Evolutionary conservation across 2,888 invertebrate species (phyloP), one percentile per base, ranked within the genome.

Genomic region (Leptogaster cylindrica): DNA sequence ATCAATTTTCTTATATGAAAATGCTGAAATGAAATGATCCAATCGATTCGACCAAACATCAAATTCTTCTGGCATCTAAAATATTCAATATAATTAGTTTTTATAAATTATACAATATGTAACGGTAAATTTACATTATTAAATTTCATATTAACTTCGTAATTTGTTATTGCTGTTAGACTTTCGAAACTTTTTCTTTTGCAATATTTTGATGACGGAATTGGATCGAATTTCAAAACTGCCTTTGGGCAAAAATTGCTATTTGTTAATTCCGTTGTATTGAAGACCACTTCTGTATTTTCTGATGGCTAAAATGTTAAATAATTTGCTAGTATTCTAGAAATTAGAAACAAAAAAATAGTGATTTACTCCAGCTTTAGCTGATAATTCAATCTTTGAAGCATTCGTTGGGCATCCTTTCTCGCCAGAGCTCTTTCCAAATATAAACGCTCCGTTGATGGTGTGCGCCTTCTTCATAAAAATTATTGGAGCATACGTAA

Each of bases 41-140:
- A 80, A 69, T 1, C 81, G 77, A 25, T 76, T 77, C 1, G 79
- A 77, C 77, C 77, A 78, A 5, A 77, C 68, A 14, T 78, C 77
- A 71, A 78, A 79, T 79, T 79, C 79, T 67, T 77, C 76, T 10
- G 79, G 79, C 80, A 80, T 80, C 80, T 79, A 63, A 12, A 36
- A 27, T 8, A 52, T 8, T 16, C 36, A 36, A 28, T 14, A 12
- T 28, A 48, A 50, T 50, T 50, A 20, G 14, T 39, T 51, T 23
- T 25, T 63, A 2, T 14, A 33, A 5, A 20, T 18, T 12, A 7
- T 25, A 12, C 52, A 16, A 39, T 18, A 36, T 36, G 16, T 52
- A 16, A 31, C 12, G 27, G 23, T 25, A 33, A 27, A 2, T 6
- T 72, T 72, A 79, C 80, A 72, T 79, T 77, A 65, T 75, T 70